phyloP scores from a whole-genome alignment of 2,797 vertebrate species.

The Vultur gryphus region DNA sequence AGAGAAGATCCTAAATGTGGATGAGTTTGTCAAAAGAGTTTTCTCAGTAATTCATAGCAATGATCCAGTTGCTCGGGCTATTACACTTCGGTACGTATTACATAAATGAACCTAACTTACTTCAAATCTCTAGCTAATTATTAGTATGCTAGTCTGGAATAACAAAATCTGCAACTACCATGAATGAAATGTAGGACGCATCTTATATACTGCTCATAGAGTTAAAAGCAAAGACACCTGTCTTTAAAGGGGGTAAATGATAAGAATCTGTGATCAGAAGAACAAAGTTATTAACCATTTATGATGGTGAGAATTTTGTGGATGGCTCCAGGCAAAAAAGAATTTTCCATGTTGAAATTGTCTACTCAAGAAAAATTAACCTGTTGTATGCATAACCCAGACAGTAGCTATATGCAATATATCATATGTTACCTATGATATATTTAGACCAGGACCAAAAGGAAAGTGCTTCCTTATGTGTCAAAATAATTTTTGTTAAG shows the following conservation, averaged over 20 bases:
- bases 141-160: neutral
- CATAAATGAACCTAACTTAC: too few species aligned
- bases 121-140: neutral
- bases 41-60: conserved; percentile 99
- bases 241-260: neutral
- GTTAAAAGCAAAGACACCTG: neutral
- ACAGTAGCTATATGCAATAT: neutral
- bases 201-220: neutral
- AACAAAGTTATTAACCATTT: neutral
- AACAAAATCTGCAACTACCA: neutral
- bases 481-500: neutral
- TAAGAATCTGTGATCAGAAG: neutral
- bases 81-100: conserved; percentile 87
- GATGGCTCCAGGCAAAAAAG: neutral
- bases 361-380: neutral
- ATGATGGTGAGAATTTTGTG: neutral
- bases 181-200: neutral
- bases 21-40: conserved; percentile 97
- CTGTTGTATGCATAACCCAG: neutral
- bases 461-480: neutral
- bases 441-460: neutral
- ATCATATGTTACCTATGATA: neutral
- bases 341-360: neutral
- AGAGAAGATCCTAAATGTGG: conserved; percentile 98
- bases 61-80: conserved; percentile 95